Conservation (phyloP, 1,140 invertebrate species). For the Orchestia grillus region DNA sequence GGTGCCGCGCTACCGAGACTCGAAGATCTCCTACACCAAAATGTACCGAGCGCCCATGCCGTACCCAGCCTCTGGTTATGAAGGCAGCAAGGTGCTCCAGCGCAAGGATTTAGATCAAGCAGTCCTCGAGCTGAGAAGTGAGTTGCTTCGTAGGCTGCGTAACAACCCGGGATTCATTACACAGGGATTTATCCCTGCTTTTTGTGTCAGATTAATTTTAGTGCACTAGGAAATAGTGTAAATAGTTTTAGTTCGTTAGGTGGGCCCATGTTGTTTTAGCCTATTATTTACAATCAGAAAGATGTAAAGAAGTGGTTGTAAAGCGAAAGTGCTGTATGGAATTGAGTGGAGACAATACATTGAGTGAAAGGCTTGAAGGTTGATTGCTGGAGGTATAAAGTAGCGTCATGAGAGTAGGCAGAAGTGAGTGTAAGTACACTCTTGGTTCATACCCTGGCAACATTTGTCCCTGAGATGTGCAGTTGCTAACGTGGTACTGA, state of each 20-base stretch:
- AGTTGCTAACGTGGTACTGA: not conserved
- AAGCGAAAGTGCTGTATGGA: not conserved
- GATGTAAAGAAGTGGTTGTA: not conserved
- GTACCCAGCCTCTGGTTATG: not conserved
- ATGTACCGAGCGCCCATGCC: slow-evolving; percentile 19
- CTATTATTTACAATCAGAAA: not conserved
- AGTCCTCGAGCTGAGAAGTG: slow-evolving; percentile 35
- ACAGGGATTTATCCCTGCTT: not conserved
- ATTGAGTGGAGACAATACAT: not conserved
- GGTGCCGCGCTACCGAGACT: slow-evolving; percentile 2
- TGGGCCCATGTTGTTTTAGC: not conserved
- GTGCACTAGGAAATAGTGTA: not conserved
- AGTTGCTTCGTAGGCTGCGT: not conserved
- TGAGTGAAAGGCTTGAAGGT: not conserved
- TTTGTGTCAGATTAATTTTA: not conserved
- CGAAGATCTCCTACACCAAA: slow-evolving; percentile 16
- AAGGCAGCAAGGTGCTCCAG: not conserved
- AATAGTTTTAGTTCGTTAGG: not conserved
- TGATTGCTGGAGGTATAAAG: not conserved
- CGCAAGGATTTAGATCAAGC: not conserved
- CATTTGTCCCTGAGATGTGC: not conserved
- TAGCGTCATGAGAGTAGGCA: not conserved
- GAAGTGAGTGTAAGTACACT: not conserved
- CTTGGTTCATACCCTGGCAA: not conserved
- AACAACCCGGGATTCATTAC: not conserved